Base-by-base conservation (phyloP, 2,113 vertebrate genomes). In the Protobothrops flavoviridis region DNA sequence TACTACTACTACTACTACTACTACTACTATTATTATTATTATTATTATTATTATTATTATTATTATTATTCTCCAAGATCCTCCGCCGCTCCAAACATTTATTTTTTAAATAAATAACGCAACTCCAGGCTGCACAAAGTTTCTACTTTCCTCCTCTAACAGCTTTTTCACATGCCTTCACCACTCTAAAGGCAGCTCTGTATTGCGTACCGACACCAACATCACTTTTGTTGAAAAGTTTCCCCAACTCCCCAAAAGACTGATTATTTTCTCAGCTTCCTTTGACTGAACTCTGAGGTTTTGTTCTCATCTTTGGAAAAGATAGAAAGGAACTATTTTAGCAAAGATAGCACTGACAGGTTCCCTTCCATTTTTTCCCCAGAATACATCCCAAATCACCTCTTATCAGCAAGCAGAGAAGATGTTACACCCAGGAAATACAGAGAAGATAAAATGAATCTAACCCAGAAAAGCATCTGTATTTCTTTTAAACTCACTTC, bases 381-480 rank as follows among this genome's bases (percentile, higher is more conserved):
- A 74, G 17, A n/a, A 81, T 90, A 15, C 56, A 52, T 61, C 64
- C 20, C 23, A 61, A 85, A 94, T 2, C 29, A 93, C 39, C 23
- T 24, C 74, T 45, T 87, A 91, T 5, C 0, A 69, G 5, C 81
- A 92, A 92, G 86, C 21, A 90, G 52, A 21, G 92, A 85, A 23
- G 86, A 94, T 91, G 0, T 0, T 50, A 89, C 0, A 85, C 56
- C 56, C 91, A 61, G 93, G 81, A 64, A 95, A 92, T 94, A 50
- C 64, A 87, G 59, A 89, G 89, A 87, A 5, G 90, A 64, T 55
- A 89, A 92, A 90, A 89, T 69, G 13, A 88, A 0, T 0, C 39
- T 92, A 61, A 43, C 20, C 48, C 93, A 74, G 52, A 93, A 94
- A 91, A 7, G 3, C 45, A 92, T 29, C 48, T 55, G 61, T 52